These are phyloP conservation scores for Cinclus mexicanus DNA, from an alignment of 2,113 vertebrate genomes.

Conservation along the genomic window DNA sequence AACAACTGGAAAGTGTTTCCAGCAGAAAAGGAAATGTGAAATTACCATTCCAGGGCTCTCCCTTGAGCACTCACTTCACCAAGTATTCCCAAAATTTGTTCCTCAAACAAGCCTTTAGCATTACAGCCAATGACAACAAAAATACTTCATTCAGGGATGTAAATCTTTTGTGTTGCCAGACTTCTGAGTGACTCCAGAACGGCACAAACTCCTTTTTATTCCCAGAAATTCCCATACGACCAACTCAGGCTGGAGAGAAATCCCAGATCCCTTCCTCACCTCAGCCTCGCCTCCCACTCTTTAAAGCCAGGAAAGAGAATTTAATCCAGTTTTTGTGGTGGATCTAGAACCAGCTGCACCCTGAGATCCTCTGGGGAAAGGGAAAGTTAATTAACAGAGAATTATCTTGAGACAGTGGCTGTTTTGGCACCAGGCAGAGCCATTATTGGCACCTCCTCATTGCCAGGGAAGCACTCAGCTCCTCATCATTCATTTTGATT, in stretches of 20 bases:
- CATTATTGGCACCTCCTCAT: background rate
- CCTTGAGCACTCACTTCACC: background rate
- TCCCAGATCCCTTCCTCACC: no score
- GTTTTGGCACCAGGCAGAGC: background rate
- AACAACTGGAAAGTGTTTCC: background rate
- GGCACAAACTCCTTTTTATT: background rate
- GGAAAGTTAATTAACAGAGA: constrained; percentile 22
- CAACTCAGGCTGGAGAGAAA: background rate
- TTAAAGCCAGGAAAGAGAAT: background rate
- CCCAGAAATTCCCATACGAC: background rate
- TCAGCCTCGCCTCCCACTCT: background rate
- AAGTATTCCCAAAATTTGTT: background rate
- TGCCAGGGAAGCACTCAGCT: background rate
- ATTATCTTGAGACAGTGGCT: background rate
- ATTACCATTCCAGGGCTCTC: background rate
- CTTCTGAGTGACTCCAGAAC: background rate
- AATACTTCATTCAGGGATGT: accelerated
- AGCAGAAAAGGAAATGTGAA: background rate
- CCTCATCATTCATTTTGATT: background rate
- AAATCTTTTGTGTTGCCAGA: no score
- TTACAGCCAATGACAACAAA: background rate
- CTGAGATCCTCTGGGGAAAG: background rate
- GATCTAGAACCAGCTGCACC: background rate
- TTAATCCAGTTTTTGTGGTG: background rate
- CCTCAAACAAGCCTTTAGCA: background rate